Conservation (phyloP, 2,888 invertebrate genomes). For the Agonopterix subpropinquella region DNA sequence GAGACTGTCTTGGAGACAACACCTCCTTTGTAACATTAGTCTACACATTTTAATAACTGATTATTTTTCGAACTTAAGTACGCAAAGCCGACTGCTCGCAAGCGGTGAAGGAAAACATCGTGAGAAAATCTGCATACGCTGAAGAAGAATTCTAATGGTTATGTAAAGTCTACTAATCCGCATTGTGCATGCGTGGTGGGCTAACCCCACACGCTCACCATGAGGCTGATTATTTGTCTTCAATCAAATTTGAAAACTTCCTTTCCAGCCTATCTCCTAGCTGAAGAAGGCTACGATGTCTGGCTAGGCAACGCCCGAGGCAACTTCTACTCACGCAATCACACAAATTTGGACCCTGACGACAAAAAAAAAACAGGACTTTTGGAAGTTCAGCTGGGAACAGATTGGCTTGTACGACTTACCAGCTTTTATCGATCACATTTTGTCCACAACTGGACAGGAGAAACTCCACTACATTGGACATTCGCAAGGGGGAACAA, state of each 20-base stretch:
- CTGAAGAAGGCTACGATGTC: conserved; percentile 81
- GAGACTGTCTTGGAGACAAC: no score
- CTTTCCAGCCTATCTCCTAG: conserved; percentile 54
- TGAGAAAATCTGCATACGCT: no score
- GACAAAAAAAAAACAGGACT: conserved; percentile 21
- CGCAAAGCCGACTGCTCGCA: no score
- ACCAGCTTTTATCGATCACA: conserved; percentile 37
- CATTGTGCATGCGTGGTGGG: no score
- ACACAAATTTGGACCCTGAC: conserved; percentile 31
- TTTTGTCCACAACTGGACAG: conserved; percentile 29
- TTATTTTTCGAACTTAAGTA: no score
- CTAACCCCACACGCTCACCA: no score
- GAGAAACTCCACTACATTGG: conserved; percentile 48
- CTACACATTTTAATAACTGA: no score
- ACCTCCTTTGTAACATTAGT: no score
- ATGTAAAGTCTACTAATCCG: no score
- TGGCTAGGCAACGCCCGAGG: conserved; percentile 89
- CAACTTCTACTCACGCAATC: conserved; percentile 74
- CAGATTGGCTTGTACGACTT: conserved; percentile 46
- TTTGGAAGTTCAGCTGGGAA: conserved; percentile 53
- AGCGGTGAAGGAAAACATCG: no score
- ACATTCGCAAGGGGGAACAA: conserved; percentile 55
- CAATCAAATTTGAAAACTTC: not conserved
- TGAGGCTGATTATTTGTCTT: not conserved
- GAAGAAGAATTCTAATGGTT: no score